phyloP scores from a whole-genome alignment of 2,888 invertebrate species.

The Xiphydria camelus region DNA sequence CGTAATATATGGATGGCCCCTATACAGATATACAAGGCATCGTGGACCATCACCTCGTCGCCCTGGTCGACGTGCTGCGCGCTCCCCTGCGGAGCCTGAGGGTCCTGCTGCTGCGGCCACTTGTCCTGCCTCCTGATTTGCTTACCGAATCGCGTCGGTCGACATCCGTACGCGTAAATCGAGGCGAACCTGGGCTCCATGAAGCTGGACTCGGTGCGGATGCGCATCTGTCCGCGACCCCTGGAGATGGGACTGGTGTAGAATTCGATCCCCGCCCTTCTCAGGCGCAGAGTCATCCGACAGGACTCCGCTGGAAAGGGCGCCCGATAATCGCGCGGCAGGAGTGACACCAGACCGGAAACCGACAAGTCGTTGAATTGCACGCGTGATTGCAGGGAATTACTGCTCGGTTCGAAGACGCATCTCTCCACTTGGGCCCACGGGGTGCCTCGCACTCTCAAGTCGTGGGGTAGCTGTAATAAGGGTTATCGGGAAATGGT shows the following conservation, averaged over 20 bases:
- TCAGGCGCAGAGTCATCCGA: constrained; percentile 76
- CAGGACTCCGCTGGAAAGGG: constrained; percentile 63
- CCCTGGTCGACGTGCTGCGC: too few species aligned
- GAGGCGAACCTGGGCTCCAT: constrained; percentile 84
- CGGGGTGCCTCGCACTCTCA: constrained; percentile 27
- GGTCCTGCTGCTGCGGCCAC: constrained; percentile 27
- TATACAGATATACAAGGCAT: too few species aligned
- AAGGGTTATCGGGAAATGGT: too few species aligned
- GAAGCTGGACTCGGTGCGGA: constrained; percentile 81
- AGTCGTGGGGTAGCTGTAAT: constrained; percentile 40
- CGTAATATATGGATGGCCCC: too few species aligned
- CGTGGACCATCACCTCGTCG: too few species aligned
- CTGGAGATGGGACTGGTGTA: constrained; percentile 72
- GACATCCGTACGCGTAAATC: constrained; percentile 83
- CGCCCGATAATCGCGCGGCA: constrained; percentile 35
- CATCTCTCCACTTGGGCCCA: constrained; percentile 71
- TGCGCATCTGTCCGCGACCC: constrained; percentile 71
- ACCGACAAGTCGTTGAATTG: constrained; percentile 80
- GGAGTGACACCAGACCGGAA: constrained; percentile 73
- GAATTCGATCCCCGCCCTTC: constrained; percentile 77
- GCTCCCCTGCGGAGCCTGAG: constrained; percentile 8
- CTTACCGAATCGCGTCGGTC: constrained; percentile 54
- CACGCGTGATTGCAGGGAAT: constrained; percentile 75
- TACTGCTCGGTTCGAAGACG: constrained; percentile 73
- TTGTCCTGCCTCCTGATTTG: constrained; percentile 51